A percentile compares a stretch with the other conserved stretches of the same genome.
phyloP scores from a whole-genome alignment of 2,797 vertebrate genomes.

The Notamacropus eugenii region DNA sequence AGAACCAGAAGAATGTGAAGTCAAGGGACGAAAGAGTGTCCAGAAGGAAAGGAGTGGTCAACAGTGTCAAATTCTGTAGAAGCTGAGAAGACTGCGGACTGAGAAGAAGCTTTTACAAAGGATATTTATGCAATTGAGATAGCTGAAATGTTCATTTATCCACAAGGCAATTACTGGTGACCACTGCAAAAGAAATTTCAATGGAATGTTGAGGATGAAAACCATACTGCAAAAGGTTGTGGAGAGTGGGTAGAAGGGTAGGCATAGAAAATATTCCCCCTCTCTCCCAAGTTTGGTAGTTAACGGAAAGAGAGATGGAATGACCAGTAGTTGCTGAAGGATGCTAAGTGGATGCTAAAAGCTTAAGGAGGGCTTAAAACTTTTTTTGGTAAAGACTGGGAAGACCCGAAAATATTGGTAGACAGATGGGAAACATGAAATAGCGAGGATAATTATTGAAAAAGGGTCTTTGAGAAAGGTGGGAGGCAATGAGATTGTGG shows the following conservation, averaged over 20 bases:
- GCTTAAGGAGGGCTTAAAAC: not conserved
- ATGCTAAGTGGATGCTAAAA: not conserved
- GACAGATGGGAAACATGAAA: not conserved
- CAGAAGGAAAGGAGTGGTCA: not conserved
- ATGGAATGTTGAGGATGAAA: not conserved
- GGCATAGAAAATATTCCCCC: not conserved
- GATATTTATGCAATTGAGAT: not conserved
- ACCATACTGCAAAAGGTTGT: not conserved
- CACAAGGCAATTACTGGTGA: not conserved
- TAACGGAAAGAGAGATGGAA: not conserved
- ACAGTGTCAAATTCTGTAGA: not conserved
- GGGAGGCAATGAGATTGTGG: not conserved
- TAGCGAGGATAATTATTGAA: not conserved
- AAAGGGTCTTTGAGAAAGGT: not conserved
- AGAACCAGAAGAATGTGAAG: not conserved
- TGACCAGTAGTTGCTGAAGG: not conserved
- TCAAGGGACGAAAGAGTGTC: not conserved
- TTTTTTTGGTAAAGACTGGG: not conserved
- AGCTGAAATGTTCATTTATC: not conserved
- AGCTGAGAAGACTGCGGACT: not conserved
- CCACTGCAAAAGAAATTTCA: not conserved
- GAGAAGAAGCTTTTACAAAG: not conserved
- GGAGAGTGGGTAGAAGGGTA: not conserved
- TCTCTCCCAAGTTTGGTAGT: not conserved
- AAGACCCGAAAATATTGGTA: not conserved